phyloP scores from a whole-genome alignment of 2,113 vertebrate genomes.

The human region DNA sequence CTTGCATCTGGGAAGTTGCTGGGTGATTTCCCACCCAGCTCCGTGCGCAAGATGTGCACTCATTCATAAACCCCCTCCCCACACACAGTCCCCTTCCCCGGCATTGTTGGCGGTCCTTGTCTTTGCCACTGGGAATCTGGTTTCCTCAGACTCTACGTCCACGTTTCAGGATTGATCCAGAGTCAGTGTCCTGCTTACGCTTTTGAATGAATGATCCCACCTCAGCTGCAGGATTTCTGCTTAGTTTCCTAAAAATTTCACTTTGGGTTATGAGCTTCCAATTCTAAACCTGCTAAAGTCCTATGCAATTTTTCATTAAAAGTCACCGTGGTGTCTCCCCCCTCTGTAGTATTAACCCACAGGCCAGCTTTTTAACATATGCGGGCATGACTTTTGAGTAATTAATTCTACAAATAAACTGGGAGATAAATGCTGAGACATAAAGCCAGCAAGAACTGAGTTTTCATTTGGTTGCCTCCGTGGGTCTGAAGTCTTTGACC shows the following conservation, averaged over 20 bases:
- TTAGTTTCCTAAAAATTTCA: background rate
- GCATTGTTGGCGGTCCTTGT: background rate
- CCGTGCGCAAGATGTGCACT: background rate
- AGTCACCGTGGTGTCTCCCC: background rate
- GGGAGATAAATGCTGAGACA: background rate
- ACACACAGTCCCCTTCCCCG: accelerated
- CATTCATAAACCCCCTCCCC: accelerated
- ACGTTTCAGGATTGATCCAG: background rate
- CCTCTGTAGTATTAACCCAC: background rate
- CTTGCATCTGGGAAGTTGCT: background rate
- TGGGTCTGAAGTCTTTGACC: background rate
- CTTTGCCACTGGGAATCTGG: background rate
- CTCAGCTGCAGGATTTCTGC: background rate
- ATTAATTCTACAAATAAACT: background rate
- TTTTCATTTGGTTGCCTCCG: background rate
- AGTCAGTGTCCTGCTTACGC: background rate
- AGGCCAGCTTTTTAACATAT: background rate
- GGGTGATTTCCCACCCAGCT: background rate
- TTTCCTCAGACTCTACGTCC: background rate
- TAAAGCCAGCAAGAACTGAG: background rate
- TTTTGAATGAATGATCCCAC: background rate
- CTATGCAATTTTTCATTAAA: background rate
- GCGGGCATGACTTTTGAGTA: background rate
- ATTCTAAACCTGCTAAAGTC: background rate
- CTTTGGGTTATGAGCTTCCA: background rate